Evolutionary conservation across 2,113 vertebrate species (phyloP), one percentile per base, ranked within the genome.

Genomic region (Mola mola): DNA sequence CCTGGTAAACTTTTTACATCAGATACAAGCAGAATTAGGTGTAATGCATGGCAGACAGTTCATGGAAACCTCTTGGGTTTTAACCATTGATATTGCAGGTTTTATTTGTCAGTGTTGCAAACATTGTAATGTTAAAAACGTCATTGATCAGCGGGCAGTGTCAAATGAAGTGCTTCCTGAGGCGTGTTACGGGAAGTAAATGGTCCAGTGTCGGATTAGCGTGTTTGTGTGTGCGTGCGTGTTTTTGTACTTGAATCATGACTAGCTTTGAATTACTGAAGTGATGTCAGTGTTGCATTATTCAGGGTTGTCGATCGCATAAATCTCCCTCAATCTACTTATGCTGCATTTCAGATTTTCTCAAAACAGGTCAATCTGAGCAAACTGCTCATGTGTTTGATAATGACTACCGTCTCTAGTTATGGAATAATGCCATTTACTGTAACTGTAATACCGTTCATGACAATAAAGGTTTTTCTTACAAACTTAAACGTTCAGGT

Each of bases 181-280:
- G 58, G 60, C 19, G 33, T 60, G 55, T 58, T 52, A 16, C 25
- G 3, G 43, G 58, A 73, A 52, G 24, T 56, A 11, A 31, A 28
- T 56, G 49, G 42, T 51, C 61, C 57, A 81, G 52, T 70, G 55
- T 66, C 36, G 60, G 42, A 56, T 48, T 62, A 37, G 71, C 47
- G 25, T 21, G 37, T 42, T 20, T 6, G 55, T 66, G 46, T 8
- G 12, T 33, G 31, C 46, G 10, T 63, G 44, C 68, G 69, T 72
- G 34, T 64, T 83, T 46, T 77, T 78, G 75, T 88, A 88, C 83
- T 90, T 89, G 81, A 90, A 88, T 79, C 56, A 70, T 63, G 62
- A 79, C 62, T 72, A 55, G 59, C 78, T 79, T 87, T 80, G 58
- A 79, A 26, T 49, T 70, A 70, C 49, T 81, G 16, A 75, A 81